Evolutionary conservation across 2,888 invertebrate genomes (phyloP).

Genomic region (Ochropacha duplaris): DNA sequence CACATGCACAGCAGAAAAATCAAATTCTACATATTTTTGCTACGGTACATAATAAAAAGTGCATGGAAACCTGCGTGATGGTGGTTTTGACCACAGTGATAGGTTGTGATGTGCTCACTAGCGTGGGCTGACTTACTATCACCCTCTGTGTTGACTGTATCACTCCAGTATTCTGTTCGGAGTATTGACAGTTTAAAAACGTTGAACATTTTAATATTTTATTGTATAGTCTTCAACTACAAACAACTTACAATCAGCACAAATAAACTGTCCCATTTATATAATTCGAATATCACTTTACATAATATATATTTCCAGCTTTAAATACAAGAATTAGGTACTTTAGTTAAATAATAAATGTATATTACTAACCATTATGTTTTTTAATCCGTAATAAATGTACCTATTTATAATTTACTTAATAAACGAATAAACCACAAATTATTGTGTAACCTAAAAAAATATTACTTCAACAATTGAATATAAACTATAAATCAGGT

Average conservation of each 20-base stretch:
- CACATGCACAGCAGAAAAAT: constrained; percentile 27
- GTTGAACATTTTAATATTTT: not conserved
- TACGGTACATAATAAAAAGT: constrained; percentile 31
- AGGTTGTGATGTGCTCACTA: constrained; percentile 71
- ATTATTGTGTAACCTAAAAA: too few species aligned
- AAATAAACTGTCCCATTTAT: too few species aligned
- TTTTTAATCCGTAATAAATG: not conserved
- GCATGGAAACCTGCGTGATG: constrained; percentile 44
- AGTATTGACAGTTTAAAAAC: not conserved
- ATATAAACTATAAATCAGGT: too few species aligned
- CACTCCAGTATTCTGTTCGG: constrained; percentile 73
- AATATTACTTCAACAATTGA: too few species aligned
- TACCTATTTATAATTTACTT: too few species aligned
- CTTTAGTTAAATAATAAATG: too few species aligned
- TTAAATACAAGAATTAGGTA: too few species aligned
- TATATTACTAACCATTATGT: not conserved
- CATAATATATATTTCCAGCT: too few species aligned
- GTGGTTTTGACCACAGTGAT: constrained; percentile 68
- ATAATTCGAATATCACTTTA: too few species aligned
- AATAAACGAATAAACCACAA: too few species aligned
- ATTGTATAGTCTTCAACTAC: not conserved
- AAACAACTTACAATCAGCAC: not conserved
- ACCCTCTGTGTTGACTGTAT: constrained; percentile 77
- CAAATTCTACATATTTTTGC: constrained; percentile 17
- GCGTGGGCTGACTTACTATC: constrained; percentile 69